Evolutionary conservation across 2,113 vertebrate species (phyloP), one percentile per base, ranked within the genome.

Genomic region (Austrofundulus limnaeus): DNA sequence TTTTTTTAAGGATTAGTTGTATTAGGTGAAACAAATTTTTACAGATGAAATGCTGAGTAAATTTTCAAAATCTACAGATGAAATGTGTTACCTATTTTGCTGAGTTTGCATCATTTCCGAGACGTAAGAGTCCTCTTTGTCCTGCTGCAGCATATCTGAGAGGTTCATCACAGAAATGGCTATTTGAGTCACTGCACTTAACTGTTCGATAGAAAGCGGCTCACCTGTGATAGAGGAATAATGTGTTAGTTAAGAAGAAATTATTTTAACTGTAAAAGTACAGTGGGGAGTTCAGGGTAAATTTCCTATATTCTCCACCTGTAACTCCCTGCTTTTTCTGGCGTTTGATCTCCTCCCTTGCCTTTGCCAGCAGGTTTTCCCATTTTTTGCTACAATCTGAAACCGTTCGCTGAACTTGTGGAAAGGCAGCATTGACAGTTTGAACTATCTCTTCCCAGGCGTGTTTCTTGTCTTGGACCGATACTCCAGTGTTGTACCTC

Each of bases 121-220:
- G 20, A 52, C 2, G 37, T 46, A 73, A 23, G 49, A 61, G 34
- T 80, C 41, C 1, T 81, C 28, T 28, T 7, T 28, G 28, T 7
- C 28, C 28, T 28, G 28, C 28, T 28, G 28, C 28, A 28, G 28
- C 28, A 28, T 28, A 28, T 75, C 64, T 54, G 82, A 68, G n/a
- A 78, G 69, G 65, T 84, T 84, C 72, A 84, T 77, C 53, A 88
- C 77, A 65, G 87, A 85, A 64, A 88, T 72, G 50, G 82, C 84
- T 11, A 78, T 58, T 39, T 58, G 72, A 31, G 81, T 84, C 63
- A 87, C 78, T 28, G 28, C 7, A 7, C 28, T 28, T 15, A 87
- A 71, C 19, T 77, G 68, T 13, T 77, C 69, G 55, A 63, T 25
- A 25, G 61, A 77, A 28, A 78, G 43, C 11, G 46, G 55, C n/a